Conservation (phyloP, 2,797 vertebrate species). For the Cryptoprocta ferox region DNA sequence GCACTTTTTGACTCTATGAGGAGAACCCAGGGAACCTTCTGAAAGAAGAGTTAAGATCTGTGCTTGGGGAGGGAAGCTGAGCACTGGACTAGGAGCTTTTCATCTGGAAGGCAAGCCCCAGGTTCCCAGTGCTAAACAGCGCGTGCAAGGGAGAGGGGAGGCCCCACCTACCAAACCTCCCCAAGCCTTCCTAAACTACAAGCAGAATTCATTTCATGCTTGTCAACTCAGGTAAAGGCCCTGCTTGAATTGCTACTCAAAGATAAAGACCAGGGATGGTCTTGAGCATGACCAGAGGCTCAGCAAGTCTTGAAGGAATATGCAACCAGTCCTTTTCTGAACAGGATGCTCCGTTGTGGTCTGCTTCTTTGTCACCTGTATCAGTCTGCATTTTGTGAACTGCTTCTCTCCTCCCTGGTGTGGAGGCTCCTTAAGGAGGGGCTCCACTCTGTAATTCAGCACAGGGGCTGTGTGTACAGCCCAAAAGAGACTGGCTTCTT, state of each 20-base stretch:
- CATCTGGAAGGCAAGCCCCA: fast-evolving
- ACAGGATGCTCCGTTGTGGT: not conserved
- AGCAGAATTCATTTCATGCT: not conserved
- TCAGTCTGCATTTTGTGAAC: not conserved
- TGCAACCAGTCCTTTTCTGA: not conserved
- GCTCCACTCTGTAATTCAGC: not conserved
- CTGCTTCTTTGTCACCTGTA: too few relatives aligned
- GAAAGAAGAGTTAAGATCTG: not conserved
- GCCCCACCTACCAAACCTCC: too few relatives aligned
- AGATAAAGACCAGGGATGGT: not conserved
- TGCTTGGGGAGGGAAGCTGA: not conserved
- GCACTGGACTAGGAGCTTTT: too few relatives aligned
- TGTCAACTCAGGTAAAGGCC: not conserved
- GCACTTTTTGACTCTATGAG: not conserved
- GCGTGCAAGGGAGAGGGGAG: fast-evolving
- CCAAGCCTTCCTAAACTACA: not conserved
- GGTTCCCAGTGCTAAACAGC: not conserved
- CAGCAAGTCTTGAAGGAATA: not conserved
- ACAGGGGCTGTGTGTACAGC: fast-evolving
- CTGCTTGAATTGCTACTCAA: not conserved
- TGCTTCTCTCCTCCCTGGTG: not conserved
- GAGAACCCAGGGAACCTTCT: not conserved
- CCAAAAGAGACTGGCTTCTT: not conserved
- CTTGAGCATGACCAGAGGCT: not conserved
- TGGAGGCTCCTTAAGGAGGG: not conserved